Evolutionary conservation across 2,888 invertebrate genomes (phyloP).

Genomic region (Cenopis cana): DNA sequence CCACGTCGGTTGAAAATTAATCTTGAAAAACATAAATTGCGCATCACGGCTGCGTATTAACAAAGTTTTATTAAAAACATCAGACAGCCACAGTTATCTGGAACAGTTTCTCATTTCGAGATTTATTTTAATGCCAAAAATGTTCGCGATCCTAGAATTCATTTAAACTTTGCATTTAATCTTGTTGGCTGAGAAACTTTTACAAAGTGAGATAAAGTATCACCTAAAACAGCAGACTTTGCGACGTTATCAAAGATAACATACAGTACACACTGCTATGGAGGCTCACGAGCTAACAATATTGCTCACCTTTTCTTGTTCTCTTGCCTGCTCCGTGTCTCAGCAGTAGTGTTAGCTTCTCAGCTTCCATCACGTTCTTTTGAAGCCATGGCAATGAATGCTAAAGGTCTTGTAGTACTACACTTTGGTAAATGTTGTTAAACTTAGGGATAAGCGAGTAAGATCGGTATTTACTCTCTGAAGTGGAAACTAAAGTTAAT

Average conservation of each 20-base stretch:
- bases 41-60: conserved; percentile 32
- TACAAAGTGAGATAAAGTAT: conserved; percentile 77
- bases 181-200: conserved; percentile 79
- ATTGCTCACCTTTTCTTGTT: not conserved
- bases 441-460: too few species aligned
- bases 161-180: conserved; percentile 83
- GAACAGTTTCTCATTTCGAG: conserved; percentile 57
- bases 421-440: too few species aligned
- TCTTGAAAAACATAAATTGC: conserved; percentile 25
- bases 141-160: conserved; percentile 73
- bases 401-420: too few species aligned
- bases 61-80: conserved; percentile 44
- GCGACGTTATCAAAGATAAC: conserved; percentile 68
- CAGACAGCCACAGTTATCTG: conserved; percentile 45
- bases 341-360: too few species aligned
- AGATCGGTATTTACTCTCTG: too few species aligned
- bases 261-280: conserved; percentile 50
- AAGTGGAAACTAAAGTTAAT: too few species aligned
- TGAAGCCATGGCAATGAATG: too few species aligned
- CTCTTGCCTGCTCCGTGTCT: not conserved
- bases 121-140: conserved; percentile 66
- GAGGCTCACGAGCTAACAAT: not conserved
- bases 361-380: not conserved
- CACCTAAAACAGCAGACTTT: conserved; percentile 73
- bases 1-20: conserved; percentile 3